Base-by-base conservation (phyloP, 1,140 invertebrate species). In the Lordiphosa mommai region DNA sequence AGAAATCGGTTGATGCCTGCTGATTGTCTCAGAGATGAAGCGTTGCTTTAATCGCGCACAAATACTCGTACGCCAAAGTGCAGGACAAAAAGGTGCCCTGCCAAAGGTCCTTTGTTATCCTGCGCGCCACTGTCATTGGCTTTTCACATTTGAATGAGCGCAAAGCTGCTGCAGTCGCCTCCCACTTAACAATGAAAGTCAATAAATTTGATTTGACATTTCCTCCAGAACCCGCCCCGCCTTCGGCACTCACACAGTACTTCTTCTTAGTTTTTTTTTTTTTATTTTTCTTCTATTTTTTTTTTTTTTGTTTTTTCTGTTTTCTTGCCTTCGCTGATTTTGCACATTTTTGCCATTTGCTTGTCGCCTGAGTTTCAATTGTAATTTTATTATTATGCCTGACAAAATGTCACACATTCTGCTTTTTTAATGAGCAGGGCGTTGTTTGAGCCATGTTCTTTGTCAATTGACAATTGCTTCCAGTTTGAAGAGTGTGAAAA, bases 161-260 rank as follows among this genome's bases (percentile, higher is more conserved):
- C 53, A 14, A 61, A 77, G 71, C 58, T 27, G 61, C 56, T 32
- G 17, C 14, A 44, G 23, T 13, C 33, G 38, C 37, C 13, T 58
- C 56, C 34, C 40, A 30, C 37, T 73, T 73, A 53, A 76, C 77
- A 84, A 84, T 84, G 72, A 70, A 77, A 84, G 77, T 84, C 77
- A 84, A 84, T 84, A 84, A 84, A 84, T 84, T 84, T 84, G 77
- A 84, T 84, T 77, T 84, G 77, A 84, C 77, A 84, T 84, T 76
- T 82, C 55, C 72, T 55, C 59, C 14, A 57, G 32, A 43, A 34
- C 48, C 58, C 34, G 50, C 53, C 48, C 58, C 34, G 50, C 53
- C 46, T 32, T 33, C 46, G 9, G 55, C 34, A 9, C n/a, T 27
- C 12, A 14, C 30, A 49, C 16, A 49, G 40, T n/a, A 43, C 40